Conservation (phyloP, 2,888 invertebrate species). For the Kuschelorhynchus macadamiae region DNA sequence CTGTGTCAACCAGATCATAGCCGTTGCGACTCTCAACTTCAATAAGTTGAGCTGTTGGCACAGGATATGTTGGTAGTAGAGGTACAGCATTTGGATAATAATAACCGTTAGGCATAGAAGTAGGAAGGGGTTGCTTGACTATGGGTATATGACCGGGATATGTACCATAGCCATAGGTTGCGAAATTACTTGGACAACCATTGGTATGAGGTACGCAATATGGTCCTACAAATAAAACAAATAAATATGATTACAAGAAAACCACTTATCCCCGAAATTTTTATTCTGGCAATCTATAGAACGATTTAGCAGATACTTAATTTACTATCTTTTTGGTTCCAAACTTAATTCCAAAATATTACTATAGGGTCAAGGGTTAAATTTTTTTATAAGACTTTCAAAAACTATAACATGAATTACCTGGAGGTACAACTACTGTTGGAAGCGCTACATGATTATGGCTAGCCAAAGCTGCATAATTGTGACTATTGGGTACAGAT, state of each 20-base stretch:
- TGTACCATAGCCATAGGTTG: slow-evolving; percentile 49
- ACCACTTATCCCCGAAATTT: no score
- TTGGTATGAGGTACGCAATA: slow-evolving; percentile 50
- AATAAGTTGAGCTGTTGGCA: slow-evolving; percentile 79
- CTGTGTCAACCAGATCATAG: slow-evolving; percentile 62
- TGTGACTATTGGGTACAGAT: slow-evolving; percentile 41
- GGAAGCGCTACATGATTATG: slow-evolving; percentile 41
- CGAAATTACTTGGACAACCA: slow-evolving; percentile 41
- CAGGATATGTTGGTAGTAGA: slow-evolving; percentile 67
- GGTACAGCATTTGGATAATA: slow-evolving; percentile 63
- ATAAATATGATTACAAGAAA: no score
- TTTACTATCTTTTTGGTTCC: no score
- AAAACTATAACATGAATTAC: no score
- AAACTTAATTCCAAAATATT: no score
- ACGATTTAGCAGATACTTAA: no score
- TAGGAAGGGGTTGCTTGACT: slow-evolving; percentile 52
- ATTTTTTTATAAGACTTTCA: no score
- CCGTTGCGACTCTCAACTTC: slow-evolving; percentile 73
- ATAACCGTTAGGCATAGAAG: slow-evolving; percentile 53
- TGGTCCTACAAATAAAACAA: slow-evolving; percentile 27
- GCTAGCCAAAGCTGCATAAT: slow-evolving; percentile 49
- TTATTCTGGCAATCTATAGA: no score
- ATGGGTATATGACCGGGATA: slow-evolving; percentile 53
- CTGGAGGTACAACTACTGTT: slow-evolving; percentile 19
- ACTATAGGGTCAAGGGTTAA: no score